Evolutionary conservation across 2,797 vertebrate genomes (phyloP).

Genomic region (Pangasius djambal): DNA sequence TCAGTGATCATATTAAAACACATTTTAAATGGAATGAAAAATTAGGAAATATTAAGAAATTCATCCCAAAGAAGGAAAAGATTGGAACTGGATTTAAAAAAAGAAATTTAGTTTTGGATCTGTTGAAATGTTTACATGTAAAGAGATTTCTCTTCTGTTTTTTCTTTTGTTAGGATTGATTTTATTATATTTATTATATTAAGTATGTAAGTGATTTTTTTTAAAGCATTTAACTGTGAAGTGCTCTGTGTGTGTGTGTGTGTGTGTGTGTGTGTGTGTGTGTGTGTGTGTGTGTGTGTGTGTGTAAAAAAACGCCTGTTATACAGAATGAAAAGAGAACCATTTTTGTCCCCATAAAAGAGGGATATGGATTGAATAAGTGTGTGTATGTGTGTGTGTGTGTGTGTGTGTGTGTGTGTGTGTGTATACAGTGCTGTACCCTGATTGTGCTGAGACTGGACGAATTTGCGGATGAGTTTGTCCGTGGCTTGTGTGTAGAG

Average conservation of each 20-base stretch:
- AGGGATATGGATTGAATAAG: background rate
- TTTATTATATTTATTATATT: background rate
- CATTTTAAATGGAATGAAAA: background rate
- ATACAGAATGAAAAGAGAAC: background rate
- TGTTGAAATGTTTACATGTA: background rate
- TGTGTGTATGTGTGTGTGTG: background rate
- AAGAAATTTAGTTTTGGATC: background rate
- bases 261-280: background rate
- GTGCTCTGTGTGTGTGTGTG: background rate
- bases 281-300: background rate
- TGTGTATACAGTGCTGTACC: conserved; percentile 71
- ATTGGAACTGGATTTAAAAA: background rate
- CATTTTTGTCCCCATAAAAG: background rate
- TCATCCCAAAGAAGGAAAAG: background rate
- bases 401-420: conserved; percentile 3
- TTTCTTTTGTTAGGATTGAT: background rate
- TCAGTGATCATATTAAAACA: background rate
- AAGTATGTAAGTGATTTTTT: too few relatives aligned
- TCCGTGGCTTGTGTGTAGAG: conserved; percentile 98
- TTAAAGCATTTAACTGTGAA: too few relatives aligned
- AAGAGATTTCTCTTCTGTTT: background rate
- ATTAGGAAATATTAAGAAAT: background rate
- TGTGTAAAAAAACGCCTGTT: background rate
- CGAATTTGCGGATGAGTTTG: conserved; percentile 96
- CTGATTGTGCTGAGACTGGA: conserved; percentile 90